These are phyloP conservation scores for Oplegnathus fasciatus DNA, from an alignment of 2,113 vertebrate genomes.

Conservation along the genomic window DNA sequence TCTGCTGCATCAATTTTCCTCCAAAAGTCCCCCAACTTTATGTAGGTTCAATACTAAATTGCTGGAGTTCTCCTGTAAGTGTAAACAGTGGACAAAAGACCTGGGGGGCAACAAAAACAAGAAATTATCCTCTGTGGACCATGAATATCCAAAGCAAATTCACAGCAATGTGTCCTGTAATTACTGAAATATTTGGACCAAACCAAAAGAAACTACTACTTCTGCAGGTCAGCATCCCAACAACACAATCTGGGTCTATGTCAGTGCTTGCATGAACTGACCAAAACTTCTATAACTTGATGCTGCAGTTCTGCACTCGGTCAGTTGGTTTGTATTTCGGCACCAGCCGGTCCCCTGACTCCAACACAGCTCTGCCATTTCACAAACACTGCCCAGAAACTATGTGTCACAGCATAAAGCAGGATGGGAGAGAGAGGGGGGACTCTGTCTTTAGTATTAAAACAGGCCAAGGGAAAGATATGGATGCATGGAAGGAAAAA, in stretches of 20 bases:
- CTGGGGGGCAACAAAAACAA: not conserved
- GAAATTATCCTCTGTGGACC: not conserved
- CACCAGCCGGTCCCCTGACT: constrained; percentile 46
- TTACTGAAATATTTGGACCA: too few species aligned
- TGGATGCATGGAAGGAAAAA: not conserved
- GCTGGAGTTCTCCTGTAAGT: not conserved
- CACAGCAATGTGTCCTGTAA: too few species aligned
- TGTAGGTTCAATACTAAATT: not conserved
- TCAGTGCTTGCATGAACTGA: not conserved
- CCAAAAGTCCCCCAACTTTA: not conserved
- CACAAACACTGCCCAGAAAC: constrained; percentile 56
- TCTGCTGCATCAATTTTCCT: not conserved
- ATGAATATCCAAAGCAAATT: not conserved
- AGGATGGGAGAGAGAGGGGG: not conserved
- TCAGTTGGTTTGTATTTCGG: constrained; percentile 23
- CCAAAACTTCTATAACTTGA: not conserved
- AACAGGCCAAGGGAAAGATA: not conserved
- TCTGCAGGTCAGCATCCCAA: not conserved
- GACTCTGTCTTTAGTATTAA: not conserved
- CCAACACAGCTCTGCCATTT: constrained; percentile 25
- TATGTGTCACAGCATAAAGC: constrained; percentile 23
- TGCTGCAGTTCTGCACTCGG: not conserved
- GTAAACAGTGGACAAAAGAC: not conserved
- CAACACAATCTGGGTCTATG: not conserved
- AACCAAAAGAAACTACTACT: not conserved